These are phyloP conservation scores for Lasioglossum albipes DNA, from an alignment of 1,140 invertebrate genomes.

Conservation along the genomic window DNA sequence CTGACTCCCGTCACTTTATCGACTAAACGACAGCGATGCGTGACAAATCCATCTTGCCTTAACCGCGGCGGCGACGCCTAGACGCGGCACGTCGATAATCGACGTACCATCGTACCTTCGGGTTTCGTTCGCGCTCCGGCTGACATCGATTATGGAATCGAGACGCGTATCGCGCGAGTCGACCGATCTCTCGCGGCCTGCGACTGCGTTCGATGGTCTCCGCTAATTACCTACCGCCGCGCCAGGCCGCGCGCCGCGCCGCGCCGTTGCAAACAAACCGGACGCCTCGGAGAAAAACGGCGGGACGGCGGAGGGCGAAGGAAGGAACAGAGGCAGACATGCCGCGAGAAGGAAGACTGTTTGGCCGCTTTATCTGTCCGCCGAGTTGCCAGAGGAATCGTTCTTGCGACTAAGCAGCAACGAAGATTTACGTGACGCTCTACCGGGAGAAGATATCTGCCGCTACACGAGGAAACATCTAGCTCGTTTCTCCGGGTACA, in stretches of 20 bases:
- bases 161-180: slow-evolving; percentile 8
- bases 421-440: slow-evolving; percentile 61
- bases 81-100: slow-evolving; percentile 58
- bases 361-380: slow-evolving; percentile 55
- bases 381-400: slow-evolving; percentile 48
- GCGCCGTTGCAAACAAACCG: neutral
- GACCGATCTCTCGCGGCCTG: neutral
- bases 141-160: slow-evolving; percentile 22
- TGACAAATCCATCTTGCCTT: slow-evolving; percentile 78
- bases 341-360: neutral
- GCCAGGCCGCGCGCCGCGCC: neutral
- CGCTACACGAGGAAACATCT: slow-evolving; percentile 40
- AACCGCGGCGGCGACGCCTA: slow-evolving; percentile 64
- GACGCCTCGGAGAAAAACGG: neutral
- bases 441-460: slow-evolving; percentile 56
- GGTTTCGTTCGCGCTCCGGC: slow-evolving; percentile 26
- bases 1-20: slow-evolving; percentile 76
- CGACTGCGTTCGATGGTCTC: neutral
- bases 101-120: slow-evolving; percentile 46
- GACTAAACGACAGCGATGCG: slow-evolving; percentile 76
- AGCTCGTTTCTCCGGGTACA: slow-evolving; percentile 44
- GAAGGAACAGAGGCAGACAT: neutral
- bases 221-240: slow-evolving; percentile 47
- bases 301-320: neutral
- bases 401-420: slow-evolving; percentile 60